A percentile compares a stretch with the other conserved stretches of the same genome.
Evolutionary conservation across 2,797 vertebrate species (phyloP).

Genomic region (Sebastolobus altivelis): DNA sequence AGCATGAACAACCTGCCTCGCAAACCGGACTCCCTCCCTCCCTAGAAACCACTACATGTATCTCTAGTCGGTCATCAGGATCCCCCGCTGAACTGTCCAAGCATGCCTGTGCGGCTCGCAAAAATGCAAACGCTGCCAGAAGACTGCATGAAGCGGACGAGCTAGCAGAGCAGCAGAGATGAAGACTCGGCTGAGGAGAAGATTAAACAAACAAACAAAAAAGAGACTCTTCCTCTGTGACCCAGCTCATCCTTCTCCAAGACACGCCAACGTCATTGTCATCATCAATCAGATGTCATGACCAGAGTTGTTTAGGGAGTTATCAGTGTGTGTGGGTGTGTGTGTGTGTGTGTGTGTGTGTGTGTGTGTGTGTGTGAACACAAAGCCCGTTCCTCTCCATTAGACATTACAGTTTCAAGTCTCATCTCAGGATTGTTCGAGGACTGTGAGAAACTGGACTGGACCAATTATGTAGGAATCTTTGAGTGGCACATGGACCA

Average conservation of each 20-base stretch:
- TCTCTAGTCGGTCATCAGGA: conserved; percentile 51
- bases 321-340: conserved; percentile 26
- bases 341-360: conserved; percentile 33
- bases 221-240: conserved; percentile 33
- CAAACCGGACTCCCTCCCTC: conserved; percentile 46
- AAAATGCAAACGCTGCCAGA: conserved; percentile 61
- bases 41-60: conserved; percentile 8
- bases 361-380: conserved; percentile 21
- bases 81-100: conserved; percentile 52
- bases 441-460: conserved; percentile 75
- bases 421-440: conserved; percentile 84
- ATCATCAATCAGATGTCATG: conserved; percentile 68
- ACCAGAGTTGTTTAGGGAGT: conserved; percentile 45
- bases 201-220: background rate
- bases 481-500: conserved; percentile 66
- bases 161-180: conserved; percentile 40
- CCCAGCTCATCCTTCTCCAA: conserved; percentile 41
- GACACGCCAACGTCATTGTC: conserved; percentile 51
- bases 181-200: conserved; percentile 30
- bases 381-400: conserved; percentile 56
- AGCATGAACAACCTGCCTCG: conserved; percentile 84
- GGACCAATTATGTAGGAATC: conserved; percentile 72
- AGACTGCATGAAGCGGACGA: conserved; percentile 74
- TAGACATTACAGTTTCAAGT: conserved; percentile 75
- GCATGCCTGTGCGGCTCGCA: conserved; percentile 72